Evolutionary conservation across 2,888 invertebrate species (phyloP), one percentile per base, ranked within the genome.

Genomic region (Timema cristinae): DNA sequence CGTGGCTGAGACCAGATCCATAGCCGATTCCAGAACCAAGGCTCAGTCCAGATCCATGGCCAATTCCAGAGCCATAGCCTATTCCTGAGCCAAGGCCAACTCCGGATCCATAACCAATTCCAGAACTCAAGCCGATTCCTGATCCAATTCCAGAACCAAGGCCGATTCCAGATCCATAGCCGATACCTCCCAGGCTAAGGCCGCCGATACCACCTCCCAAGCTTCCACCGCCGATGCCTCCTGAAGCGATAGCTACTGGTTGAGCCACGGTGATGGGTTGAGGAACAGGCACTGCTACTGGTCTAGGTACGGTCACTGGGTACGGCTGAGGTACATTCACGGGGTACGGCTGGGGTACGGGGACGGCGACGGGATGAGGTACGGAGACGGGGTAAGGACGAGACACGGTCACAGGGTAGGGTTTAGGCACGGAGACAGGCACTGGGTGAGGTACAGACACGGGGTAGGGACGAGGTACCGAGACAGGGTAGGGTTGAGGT

Each of bases 341-440:
- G 68, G 76, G 78, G 7, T 79, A 77, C 7, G 79, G 79, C 68
- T 79, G 78, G 48, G 79, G 79, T 4, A 79, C 76, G 10, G 75
- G 77, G 13, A 80, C 77, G 61, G 77, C 76, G 0, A 93, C 90
- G 6, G 92, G 89, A 79, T 90, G 89, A 0, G 93, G 93, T 76
- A 90, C 90, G 16, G 91, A 90, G 0, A 93, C 88, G 1, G 91
- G 89, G 77, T 89, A 88, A 0, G 91, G 91, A 88, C 2, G 92
- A 52, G 70, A 59, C 13, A 72, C 71, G 15, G 68, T 56, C 7
- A 75, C 75, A 13, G 73, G 91, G 78, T 88, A 89, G 51, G 73
- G 75, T n/a, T 71, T 72, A 11, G 69, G 67, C 5, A 75, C 71
- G 32, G 72, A 70, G 11, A 73, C 71, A 7, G 73, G 70, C n/a